These are phyloP conservation scores for Eupeodes luniger DNA, from an alignment of 2,888 invertebrate genomes.

Conservation along the genomic window DNA sequence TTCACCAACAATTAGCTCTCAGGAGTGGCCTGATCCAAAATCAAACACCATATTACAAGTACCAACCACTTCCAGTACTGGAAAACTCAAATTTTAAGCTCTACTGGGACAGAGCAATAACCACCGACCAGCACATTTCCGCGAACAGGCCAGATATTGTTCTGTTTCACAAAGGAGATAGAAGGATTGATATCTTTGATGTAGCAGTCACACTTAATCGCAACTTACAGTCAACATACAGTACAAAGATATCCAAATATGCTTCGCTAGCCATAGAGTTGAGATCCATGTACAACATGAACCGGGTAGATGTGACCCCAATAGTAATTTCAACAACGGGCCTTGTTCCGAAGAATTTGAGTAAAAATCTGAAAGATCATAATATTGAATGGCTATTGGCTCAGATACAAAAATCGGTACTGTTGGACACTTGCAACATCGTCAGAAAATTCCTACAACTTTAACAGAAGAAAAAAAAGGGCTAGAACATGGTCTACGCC, in stretches of 20 bases:
- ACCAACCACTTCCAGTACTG: slow-evolving; percentile 7
- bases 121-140: background rate
- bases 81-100: slow-evolving; percentile 1
- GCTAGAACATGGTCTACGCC: background rate
- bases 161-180: too few relatives aligned
- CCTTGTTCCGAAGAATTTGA: too few relatives aligned
- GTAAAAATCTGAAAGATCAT: too few relatives aligned
- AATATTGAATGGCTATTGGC: too few relatives aligned
- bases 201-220: too few relatives aligned
- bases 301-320: too few relatives aligned
- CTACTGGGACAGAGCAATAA: slow-evolving; percentile 12
- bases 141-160: slow-evolving; percentile 10
- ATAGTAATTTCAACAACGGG: too few relatives aligned
- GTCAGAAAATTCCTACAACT: background rate
- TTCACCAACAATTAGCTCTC: slow-evolving; percentile 10
- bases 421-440: background rate
- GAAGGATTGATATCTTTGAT: too few relatives aligned
- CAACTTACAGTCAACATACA: too few relatives aligned
- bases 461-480: background rate
- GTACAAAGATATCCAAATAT: too few relatives aligned
- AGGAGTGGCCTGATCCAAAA: background rate
- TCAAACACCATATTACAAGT: slow-evolving; percentile 1
- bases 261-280: too few relatives aligned
- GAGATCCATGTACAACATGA: too few relatives aligned
- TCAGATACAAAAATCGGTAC: background rate